Conservation (phyloP, 2,888 invertebrate species). For the Ceriagrion tenellum region DNA sequence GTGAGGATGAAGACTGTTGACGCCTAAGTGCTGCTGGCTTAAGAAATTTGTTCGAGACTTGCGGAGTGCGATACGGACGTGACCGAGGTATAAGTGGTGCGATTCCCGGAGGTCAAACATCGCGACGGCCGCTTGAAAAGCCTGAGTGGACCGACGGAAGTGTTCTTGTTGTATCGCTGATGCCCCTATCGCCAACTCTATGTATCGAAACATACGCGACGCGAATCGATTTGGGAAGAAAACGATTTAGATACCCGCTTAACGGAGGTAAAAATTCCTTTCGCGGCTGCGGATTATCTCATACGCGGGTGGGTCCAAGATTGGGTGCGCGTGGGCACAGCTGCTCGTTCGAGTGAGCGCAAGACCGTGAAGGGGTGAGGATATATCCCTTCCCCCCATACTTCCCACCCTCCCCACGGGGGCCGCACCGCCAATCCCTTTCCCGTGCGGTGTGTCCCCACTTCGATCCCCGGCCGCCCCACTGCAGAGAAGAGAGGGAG, state of each 20-base stretch:
- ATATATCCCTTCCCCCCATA: neutral
- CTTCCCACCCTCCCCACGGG: neutral
- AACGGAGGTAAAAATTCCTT: neutral
- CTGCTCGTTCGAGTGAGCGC: neutral
- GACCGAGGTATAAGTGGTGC: neutral
- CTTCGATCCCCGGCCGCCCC: constrained; percentile 14
- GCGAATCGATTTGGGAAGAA: neutral
- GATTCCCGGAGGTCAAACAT: neutral
- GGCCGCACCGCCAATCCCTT: constrained; percentile 2
- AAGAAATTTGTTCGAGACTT: neutral
- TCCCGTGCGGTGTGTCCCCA: constrained; percentile 27
- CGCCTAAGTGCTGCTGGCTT: neutral
- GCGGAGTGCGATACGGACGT: neutral
- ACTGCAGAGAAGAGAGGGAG: neutral
- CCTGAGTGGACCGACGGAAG: neutral
- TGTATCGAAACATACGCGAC: neutral
- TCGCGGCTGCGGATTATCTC: neutral
- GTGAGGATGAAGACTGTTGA: neutral
- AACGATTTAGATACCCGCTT: neutral
- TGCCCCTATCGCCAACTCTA: neutral
- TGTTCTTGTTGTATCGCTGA: neutral
- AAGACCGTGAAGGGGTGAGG: neutral
- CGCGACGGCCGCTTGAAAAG: neutral
- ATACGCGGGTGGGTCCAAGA: neutral
- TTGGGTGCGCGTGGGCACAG: neutral